Conservation (phyloP, 2,113 vertebrate genomes). For the Takifugu flavidus region DNA sequence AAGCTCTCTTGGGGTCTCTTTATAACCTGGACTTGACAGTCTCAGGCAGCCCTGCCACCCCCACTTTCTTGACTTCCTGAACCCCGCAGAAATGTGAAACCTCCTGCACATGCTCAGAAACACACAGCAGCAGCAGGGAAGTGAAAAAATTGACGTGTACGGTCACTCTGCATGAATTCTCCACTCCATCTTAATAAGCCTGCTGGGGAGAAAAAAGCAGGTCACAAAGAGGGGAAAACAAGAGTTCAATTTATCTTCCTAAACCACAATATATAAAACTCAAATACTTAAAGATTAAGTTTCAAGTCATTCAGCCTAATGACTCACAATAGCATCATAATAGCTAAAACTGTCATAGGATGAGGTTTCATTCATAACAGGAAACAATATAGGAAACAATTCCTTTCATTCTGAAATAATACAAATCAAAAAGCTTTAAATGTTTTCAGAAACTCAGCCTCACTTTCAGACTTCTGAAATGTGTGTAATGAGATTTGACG, state of each 20-base stretch:
- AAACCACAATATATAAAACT: too few relatives aligned
- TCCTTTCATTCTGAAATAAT: too few relatives aligned
- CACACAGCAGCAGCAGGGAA: conserved; percentile 26
- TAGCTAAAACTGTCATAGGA: neutral
- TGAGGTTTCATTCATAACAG: neutral
- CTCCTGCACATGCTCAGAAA: conserved; percentile 16
- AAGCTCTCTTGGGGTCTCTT: conserved; percentile 62
- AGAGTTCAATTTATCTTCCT: too few relatives aligned
- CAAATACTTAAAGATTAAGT: too few relatives aligned
- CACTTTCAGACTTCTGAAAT: neutral
- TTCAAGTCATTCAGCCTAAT: too few relatives aligned
- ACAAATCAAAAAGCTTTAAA: too few relatives aligned
- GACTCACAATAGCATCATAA: neutral
- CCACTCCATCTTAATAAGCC: conserved; percentile 40
- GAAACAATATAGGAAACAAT: neutral
- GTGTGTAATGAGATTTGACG: neutral
- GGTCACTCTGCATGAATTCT: conserved; percentile 25
- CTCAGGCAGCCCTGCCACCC: conserved; percentile 40
- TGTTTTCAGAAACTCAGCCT: neutral
- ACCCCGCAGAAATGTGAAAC: conserved; percentile 58
- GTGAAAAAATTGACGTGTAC: conserved; percentile 25
- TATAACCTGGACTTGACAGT: conserved; percentile 59
- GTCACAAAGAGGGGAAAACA: too few relatives aligned
- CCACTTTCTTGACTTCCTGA: conserved; percentile 58
- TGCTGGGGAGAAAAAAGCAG: neutral